Percentiles rank a stretch among this genome's conserved stretches.
These are phyloP conservation scores for Loripinus fragilis DNA, from an alignment of 2,888 invertebrate species.

Conservation along the genomic window DNA sequence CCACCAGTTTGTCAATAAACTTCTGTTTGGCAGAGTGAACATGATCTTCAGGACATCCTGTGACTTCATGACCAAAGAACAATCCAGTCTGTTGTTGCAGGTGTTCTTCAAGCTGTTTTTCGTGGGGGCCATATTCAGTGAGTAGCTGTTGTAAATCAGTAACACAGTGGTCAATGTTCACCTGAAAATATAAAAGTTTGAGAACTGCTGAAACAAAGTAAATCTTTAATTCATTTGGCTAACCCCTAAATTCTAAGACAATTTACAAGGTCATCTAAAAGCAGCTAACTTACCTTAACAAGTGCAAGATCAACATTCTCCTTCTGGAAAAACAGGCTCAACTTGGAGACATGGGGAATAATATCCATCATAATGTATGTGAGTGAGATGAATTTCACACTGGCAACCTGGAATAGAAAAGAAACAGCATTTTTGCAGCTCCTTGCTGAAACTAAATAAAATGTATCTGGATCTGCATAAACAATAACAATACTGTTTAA, in stretches of 20 bases:
- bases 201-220: too few species aligned
- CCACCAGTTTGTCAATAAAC: constrained; percentile 14
- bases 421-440: background rate
- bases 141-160: background rate
- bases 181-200: constrained; percentile 6
- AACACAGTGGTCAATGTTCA: constrained; percentile 1
- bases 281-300: background rate
- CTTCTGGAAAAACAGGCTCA: constrained; percentile 9
- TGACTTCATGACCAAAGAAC: constrained; percentile 12
- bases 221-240: too few species aligned
- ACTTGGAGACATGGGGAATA: constrained; percentile 1
- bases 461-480: background rate
- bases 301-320: constrained; percentile 7
- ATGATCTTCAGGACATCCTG: constrained; percentile 7
- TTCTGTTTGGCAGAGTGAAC: constrained; percentile 7
- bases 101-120: constrained; percentile 21
- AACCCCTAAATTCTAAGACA: background rate
- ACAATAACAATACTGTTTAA: background rate
- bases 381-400: constrained; percentile 27
- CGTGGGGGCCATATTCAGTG: background rate
- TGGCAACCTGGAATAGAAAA: background rate
- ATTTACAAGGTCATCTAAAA: background rate
- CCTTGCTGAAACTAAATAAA: background rate
- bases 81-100: background rate
- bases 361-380: constrained; percentile 53